Conservation (phyloP, 2,888 invertebrate genomes). For the Hypomecis punctinalis region DNA sequence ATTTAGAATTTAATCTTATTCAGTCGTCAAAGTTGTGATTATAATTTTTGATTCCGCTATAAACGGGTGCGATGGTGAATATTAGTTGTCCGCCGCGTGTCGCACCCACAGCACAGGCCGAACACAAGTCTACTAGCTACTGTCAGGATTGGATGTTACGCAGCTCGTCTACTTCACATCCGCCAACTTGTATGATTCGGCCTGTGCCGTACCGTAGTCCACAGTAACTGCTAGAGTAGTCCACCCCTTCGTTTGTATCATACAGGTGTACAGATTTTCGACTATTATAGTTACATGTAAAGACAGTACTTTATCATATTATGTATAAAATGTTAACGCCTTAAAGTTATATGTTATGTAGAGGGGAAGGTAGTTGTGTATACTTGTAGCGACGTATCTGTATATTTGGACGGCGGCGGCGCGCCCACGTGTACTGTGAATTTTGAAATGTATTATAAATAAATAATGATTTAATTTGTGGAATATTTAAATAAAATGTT, state of each 20-base stretch:
- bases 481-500: conserved; percentile 82
- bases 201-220: too few species aligned
- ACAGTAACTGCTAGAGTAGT: too few species aligned
- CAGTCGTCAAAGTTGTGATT: conserved; percentile 5
- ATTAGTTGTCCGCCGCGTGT: neutral
- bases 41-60: conserved; percentile 16
- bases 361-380: conserved; percentile 30
- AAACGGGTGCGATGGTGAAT: conserved; percentile 14
- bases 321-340: conserved; percentile 65
- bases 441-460: conserved; percentile 74
- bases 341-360: conserved; percentile 44
- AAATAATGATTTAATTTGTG: conserved; percentile 72
- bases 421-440: conserved; percentile 28
- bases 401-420: conserved; percentile 57
- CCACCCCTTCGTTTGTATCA: neutral
- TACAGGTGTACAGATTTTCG: conserved; percentile 45
- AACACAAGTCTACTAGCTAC: too few species aligned
- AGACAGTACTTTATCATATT: conserved; percentile 36
- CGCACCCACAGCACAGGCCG: neutral
- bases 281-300: conserved; percentile 31
- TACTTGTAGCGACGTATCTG: conserved; percentile 49
- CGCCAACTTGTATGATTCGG: too few species aligned
- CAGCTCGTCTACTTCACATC: too few species aligned
- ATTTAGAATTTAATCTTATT: conserved; percentile 25
- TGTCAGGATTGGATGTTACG: too few species aligned